Evolutionary conservation across 2,888 invertebrate species (phyloP), one percentile per base, ranked within the genome.

Genomic region (Lacanobia oleracea): DNA sequence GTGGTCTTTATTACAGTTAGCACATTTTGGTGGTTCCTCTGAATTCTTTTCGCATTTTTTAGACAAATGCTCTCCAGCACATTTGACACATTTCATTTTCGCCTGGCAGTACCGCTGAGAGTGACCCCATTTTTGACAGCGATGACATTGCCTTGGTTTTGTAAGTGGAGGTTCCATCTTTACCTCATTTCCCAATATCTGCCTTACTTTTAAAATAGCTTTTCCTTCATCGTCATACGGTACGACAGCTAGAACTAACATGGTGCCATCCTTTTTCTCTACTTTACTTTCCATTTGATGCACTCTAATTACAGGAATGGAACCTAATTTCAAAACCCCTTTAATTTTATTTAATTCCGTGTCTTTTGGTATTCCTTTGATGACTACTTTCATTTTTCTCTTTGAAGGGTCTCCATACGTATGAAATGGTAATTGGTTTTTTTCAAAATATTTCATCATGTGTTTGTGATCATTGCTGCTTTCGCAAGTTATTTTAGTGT

Each of bases 51-150:
- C 70, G 82, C 95, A 95, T 69, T 91, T 88, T n/a, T 87, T 89
- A 18, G 91, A 88, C 0, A 85, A 75, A 85, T 95, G 95, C 2
- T 90, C 84, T 2, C 90, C 92, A n/a, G 89, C 92, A 88, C 95
- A 96, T 79, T 94, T 95, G 0, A 94, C 92, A 87, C 95, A 95
- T 64, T 88, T 92, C 4, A 90, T 64, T 18, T 78, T 53, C 1
- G 92, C 93, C 18, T 90, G 90, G 67, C 95, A 95, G 81, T 91
- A 93, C 23, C 92, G 88, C 75, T 93, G 92, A 1, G 92, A 87
- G 71, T 96, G 95, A 0, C 94, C 95, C 92, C 93, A 95, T 74
- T 88, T 89, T 77, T 95, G 96, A 77, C 96, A 96, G 27, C 91
- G 90, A 71, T 91, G 88, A 80, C 95, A 95, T 74, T 96, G 95